Conservation (phyloP, 2,888 invertebrate species). For the Tortricodes alternella region DNA sequence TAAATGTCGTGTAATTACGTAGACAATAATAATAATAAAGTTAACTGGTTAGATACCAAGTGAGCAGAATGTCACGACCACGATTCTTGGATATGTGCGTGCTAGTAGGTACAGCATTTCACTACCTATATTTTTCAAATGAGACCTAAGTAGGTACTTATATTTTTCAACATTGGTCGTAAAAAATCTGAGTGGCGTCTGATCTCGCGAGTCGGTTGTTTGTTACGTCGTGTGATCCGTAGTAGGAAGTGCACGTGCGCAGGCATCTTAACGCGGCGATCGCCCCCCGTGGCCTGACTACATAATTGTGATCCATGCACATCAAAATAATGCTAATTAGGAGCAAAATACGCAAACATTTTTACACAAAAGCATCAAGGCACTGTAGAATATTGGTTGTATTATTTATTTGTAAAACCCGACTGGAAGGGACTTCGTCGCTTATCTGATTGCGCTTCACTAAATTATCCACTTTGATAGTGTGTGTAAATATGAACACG, state of each 20-base stretch:
- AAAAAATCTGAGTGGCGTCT: slow-evolving; percentile 11
- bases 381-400: not conserved
- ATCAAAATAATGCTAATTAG: slow-evolving; percentile 22
- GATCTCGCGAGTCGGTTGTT: no score
- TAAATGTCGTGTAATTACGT: slow-evolving; percentile 24
- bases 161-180: no score
- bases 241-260: slow-evolving; percentile 37
- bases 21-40: slow-evolving; percentile 9
- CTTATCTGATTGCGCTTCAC: slow-evolving; percentile 1
- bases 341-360: slow-evolving; percentile 4
- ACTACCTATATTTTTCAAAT: no score
- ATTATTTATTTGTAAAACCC: not conserved
- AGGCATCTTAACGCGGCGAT: not conserved
- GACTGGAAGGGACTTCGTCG: not conserved
- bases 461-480: slow-evolving; percentile 16
- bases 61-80: no score
- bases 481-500: slow-evolving; percentile 17
- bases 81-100: no score
- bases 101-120: no score
- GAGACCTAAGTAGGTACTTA: no score
- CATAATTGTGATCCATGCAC: slow-evolving; percentile 3
- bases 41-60: no score
- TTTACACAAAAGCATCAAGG: slow-evolving; percentile 16
- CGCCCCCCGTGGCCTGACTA: slow-evolving; percentile 30
- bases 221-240: no score